Evolutionary conservation across 2,113 vertebrate genomes (phyloP).

Genomic region (Oreochromis aureus): DNA sequence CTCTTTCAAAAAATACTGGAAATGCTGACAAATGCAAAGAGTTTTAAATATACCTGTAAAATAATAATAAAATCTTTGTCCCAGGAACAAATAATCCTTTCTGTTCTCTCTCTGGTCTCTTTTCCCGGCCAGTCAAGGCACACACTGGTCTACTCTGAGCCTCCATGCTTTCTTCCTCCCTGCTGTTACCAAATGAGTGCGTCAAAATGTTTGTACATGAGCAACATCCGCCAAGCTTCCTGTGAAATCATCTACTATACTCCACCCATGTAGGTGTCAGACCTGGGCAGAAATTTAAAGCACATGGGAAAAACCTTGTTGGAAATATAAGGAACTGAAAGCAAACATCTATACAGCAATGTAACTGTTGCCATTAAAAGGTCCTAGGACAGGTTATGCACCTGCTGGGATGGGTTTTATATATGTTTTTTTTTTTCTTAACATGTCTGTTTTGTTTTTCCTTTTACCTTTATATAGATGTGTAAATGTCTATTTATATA

Average conservation of each 20-base stretch:
- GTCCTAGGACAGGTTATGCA: background rate
- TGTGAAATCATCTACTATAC: background rate
- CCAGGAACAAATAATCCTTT: background rate
- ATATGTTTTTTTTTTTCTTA: background rate
- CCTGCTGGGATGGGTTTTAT: background rate
- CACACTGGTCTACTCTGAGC: too few species aligned
- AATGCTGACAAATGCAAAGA: background rate
- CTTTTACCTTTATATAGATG: background rate
- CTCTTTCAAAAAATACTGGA: background rate
- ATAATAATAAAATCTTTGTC: background rate
- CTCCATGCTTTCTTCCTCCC: too few species aligned
- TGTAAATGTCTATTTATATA: background rate
- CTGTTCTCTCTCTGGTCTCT: background rate
- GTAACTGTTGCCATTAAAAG: accelerated
- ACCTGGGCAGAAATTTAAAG: background rate
- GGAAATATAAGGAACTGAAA: background rate
- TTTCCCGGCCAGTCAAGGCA: background rate
- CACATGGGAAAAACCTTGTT: background rate
- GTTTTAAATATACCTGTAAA: background rate
- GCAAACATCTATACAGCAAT: background rate
- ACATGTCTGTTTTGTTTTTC: accelerated
- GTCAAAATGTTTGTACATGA: background rate
- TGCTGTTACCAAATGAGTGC: too few species aligned
- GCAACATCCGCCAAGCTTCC: background rate
- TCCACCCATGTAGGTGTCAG: background rate